phyloP scores from a whole-genome alignment of 53 echinoderm and acorn worm genomes.

The Henricia sp. region DNA sequence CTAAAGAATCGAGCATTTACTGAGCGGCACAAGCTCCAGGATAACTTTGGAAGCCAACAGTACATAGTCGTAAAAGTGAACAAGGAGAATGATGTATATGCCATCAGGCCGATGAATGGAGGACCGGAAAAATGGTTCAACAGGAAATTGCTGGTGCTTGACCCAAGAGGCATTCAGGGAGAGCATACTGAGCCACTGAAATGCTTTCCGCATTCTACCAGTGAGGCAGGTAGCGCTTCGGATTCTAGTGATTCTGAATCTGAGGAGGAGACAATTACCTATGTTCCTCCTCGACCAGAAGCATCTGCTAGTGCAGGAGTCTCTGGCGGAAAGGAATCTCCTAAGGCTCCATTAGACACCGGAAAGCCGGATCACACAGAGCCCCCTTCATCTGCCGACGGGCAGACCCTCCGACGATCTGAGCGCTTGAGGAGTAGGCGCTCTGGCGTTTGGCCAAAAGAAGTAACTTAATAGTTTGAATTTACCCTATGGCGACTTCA shows the following conservation, averaged over 20 bases:
- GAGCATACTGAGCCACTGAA: neutral
- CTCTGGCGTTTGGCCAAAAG: slow-evolving; percentile 29
- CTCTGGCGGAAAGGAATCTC: neutral
- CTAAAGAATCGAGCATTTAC: slow-evolving; percentile 36
- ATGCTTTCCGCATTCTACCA: neutral
- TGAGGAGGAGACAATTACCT: neutral
- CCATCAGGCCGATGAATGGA: neutral
- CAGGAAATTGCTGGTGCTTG: slow-evolving; percentile 1
- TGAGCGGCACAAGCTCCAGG: slow-evolving; percentile 33
- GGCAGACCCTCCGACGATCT: neutral
- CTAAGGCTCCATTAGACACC: neutral
- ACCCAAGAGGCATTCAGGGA: neutral
- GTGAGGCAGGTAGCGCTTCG: neutral
- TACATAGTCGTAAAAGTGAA: slow-evolving; percentile 3
- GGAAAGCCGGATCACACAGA: no score
- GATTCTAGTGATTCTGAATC: neutral
- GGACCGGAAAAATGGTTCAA: slow-evolving; percentile 8
- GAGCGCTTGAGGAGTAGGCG: slow-evolving; percentile 13
- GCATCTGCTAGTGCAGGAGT: neutral
- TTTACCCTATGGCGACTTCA: no score
- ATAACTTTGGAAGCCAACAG: slow-evolving; percentile 20
- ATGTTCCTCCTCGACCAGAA: neutral
- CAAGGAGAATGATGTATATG: neutral
- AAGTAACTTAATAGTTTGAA: neutral
- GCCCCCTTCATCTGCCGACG: neutral